Evolutionary conservation across 2,888 invertebrate genomes (phyloP), one percentile per base, ranked within the genome.

Genomic region (Orthonevra nobilis): DNA sequence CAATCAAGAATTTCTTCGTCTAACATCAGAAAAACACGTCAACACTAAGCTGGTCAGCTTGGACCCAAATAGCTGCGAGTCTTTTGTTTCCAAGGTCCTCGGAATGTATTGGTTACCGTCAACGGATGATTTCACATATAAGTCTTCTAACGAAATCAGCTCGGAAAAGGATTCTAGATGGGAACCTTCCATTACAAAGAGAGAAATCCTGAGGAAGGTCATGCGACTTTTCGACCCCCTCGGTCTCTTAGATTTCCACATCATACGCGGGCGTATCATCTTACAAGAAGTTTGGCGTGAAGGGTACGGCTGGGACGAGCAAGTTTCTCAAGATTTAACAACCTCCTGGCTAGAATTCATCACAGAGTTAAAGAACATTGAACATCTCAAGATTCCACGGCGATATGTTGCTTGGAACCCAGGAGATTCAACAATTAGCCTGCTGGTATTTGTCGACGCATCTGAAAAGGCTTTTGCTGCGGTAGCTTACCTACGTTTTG

Each of bases 241-340:
- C n/a, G n/a, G n/a, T n/a, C n/a, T n/a, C n/a, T n/a, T n/a, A n/a
- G n/a, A n/a, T n/a, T n/a, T n/a, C n/a, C n/a, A n/a, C n/a, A n/a
- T n/a, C n/a, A n/a, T n/a, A n/a, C n/a, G n/a, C n/a, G n/a, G n/a
- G n/a, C n/a, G n/a, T n/a, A n/a, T n/a, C n/a, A n/a, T n/a, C n/a
- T n/a, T n/a, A n/a, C 72, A 72, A 14, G 63, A 72, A 3, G 23
- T 48, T 19, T 72, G 34, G 52, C 32, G 61, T 2, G 44, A 61
- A 10, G 52, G 14, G 3, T 44, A 23, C 2, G 19, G 12, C 26
- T 72, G 40, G 56, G 63, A 72, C 28, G 44, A 70, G 4, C 44
- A 44, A 6, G 19, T 63, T 9, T 20, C 19, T 3, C 23, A 2
- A 0, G 10, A 0, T 0, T 10, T 63, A 15, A 36, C 3, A 23